Evolutionary conservation across 2,797 vertebrate species (phyloP).

Genomic region (Atherinosoma microstoma): DNA sequence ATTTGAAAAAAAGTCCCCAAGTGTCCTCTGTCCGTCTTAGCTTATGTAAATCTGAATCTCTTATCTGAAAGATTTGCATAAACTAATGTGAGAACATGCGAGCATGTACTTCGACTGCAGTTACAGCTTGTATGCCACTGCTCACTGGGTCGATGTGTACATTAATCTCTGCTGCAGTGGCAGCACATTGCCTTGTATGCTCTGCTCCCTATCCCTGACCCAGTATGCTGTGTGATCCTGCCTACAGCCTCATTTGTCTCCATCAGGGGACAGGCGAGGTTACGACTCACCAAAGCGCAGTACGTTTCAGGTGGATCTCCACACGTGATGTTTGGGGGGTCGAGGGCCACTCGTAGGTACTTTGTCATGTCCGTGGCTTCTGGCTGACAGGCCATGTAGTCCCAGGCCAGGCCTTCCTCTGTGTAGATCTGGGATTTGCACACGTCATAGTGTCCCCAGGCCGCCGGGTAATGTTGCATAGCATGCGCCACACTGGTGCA

Average conservation of each 20-base stretch:
- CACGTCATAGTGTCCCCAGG: constrained; percentile 98
- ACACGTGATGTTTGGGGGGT: constrained; percentile 96
- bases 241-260: constrained; percentile 79
- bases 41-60: constrained; percentile 2
- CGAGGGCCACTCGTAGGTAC: constrained; percentile 93
- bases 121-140: constrained; percentile 40
- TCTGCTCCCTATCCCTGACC: constrained; percentile 72
- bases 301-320: constrained; percentile 98
- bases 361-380: constrained; percentile 98
- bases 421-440: constrained; percentile 98
- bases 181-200: constrained; percentile 43
- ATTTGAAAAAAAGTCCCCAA: not conserved
- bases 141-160: constrained; percentile 26
- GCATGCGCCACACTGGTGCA: constrained; percentile 88
- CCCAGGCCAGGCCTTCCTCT: constrained; percentile 97
- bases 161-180: constrained; percentile 66
- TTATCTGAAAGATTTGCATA: constrained; percentile 4
- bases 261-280: constrained; percentile 73
- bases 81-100: constrained; percentile 16
- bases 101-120: constrained; percentile 15
- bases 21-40: constrained; percentile 7
- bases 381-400: constrained; percentile 99
- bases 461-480: constrained; percentile 93
- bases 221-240: constrained; percentile 68
- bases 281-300: constrained; percentile 96